Base-by-base conservation (phyloP, 1,140 invertebrate genomes). In the Lucilia cuprina region DNA sequence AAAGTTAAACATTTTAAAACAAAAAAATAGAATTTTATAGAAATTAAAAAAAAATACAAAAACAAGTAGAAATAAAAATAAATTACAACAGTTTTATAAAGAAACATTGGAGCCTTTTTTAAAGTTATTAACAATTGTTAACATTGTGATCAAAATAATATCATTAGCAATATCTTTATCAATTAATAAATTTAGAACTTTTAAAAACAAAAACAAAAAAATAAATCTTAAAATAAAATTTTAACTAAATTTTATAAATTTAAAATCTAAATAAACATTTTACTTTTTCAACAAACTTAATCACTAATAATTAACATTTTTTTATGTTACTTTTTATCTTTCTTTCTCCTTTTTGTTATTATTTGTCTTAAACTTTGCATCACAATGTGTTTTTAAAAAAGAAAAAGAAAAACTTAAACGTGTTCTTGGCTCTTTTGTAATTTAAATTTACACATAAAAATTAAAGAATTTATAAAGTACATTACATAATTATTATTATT, bases 401-500 rank as follows among this genome's bases (percentile, higher is more conserved):
- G n/a, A n/a, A n/a, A n/a, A n/a, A n/a, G n/a, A n/a, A n/a, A n/a
- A n/a, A n/a, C n/a, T n/a, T n/a, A n/a, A n/a, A n/a, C n/a, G n/a
- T n/a, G n/a, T n/a, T n/a, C n/a, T n/a, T n/a, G n/a, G n/a, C n/a
- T n/a, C n/a, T n/a, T n/a, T n/a, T n/a, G n/a, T n/a, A n/a, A n/a
- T n/a, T n/a, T n/a, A n/a, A n/a, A n/a, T n/a, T n/a, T n/a, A n/a
- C n/a, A n/a, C n/a, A n/a, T n/a, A n/a, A n/a, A n/a, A n/a, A n/a
- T n/a, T 41, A 41, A 41, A 5, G 82, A 41, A 84, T 86, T 85
- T 85, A 85, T 60, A 86, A 86, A 87, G 86, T 86, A 55, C 50
- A 5, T 41, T 41, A 41, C 35, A 41, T 41, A 41, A 41, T 41
- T 41, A 87, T 88, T 85, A 85, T n/a, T n/a, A 88, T 87, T 86